A percentile compares a stretch with the other conserved stretches of the same genome.
Evolutionary conservation across 2,113 vertebrate genomes (phyloP).

Genomic region (Rana temporaria): DNA sequence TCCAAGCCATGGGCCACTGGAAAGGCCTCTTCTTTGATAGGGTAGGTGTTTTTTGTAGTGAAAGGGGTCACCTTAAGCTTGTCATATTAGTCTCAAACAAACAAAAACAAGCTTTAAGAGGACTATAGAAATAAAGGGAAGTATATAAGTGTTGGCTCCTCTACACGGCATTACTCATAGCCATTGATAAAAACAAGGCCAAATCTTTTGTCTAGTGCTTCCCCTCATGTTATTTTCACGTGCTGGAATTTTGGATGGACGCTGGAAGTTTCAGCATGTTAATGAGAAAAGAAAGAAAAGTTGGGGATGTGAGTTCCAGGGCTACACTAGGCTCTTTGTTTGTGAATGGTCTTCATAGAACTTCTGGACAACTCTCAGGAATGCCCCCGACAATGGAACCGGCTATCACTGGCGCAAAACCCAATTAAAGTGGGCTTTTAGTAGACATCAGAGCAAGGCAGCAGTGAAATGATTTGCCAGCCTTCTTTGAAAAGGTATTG

Average conservation of each 20-base stretch:
- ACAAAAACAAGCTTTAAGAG: not conserved
- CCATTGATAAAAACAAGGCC: not conserved
- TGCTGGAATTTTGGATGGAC: constrained; percentile 8
- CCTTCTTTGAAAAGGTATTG: constrained; percentile 37
- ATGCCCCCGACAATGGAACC: constrained; percentile 49
- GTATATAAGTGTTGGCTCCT: constrained; percentile 16
- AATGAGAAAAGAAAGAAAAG: constrained; percentile 52
- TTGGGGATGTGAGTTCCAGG: not conserved
- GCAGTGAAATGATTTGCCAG: constrained; percentile 19
- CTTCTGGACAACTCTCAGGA: constrained; percentile 53
- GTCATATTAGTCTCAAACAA: too few relatives aligned
- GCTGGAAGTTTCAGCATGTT: constrained; percentile 51
- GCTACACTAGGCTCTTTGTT: constrained; percentile 55
- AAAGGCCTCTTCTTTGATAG: too few relatives aligned
- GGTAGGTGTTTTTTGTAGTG: too few relatives aligned
- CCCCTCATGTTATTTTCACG: constrained; percentile 9
- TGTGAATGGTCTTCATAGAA: constrained; percentile 26
- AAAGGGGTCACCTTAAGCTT: too few relatives aligned
- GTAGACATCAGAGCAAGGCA: constrained; percentile 11
- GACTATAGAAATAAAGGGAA: not conserved
- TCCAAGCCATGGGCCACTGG: too few relatives aligned
- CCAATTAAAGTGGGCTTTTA: constrained; percentile 58
- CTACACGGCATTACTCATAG: not conserved
- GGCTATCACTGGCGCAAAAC: constrained; percentile 18
- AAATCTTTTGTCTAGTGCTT: constrained; percentile 1